phyloP scores from a whole-genome alignment of 2,797 vertebrate species.

The Ispidina picta region DNA sequence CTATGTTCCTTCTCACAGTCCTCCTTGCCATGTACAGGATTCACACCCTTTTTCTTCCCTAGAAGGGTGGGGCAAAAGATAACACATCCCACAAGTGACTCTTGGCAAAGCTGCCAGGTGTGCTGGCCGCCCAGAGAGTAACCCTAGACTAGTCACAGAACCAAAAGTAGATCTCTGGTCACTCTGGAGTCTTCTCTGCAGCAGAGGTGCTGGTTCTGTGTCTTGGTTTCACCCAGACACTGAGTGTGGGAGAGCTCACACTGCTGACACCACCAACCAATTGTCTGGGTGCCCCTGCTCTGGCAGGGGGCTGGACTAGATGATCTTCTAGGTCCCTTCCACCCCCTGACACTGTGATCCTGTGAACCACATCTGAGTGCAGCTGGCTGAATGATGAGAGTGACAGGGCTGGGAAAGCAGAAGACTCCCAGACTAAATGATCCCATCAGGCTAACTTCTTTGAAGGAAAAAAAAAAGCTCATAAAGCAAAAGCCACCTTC shows the following conservation, averaged over 20 bases:
- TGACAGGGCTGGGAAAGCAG: neutral
- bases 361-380: neutral
- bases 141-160: neutral
- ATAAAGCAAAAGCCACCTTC: neutral
- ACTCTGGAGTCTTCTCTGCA: neutral
- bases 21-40: neutral
- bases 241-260: neutral
- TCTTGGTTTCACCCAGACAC: neutral
- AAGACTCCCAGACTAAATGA: neutral
- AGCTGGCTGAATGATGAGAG: neutral
- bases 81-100: neutral
- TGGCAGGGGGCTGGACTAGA: too few species aligned
- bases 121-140: neutral
- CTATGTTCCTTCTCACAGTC: neutral
- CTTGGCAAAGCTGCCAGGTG: neutral
- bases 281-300: too few species aligned
- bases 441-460: neutral
- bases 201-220: neutral
- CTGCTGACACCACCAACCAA: neutral
- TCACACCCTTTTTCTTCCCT: neutral
- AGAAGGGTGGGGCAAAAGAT: neutral
- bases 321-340: too few species aligned
- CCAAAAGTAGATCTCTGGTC: neutral
- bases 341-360: too few species aligned
- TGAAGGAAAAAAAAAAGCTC: neutral